Evolutionary conservation across 2,797 vertebrate species (phyloP).

Genomic region (Salarias fasciatus): DNA sequence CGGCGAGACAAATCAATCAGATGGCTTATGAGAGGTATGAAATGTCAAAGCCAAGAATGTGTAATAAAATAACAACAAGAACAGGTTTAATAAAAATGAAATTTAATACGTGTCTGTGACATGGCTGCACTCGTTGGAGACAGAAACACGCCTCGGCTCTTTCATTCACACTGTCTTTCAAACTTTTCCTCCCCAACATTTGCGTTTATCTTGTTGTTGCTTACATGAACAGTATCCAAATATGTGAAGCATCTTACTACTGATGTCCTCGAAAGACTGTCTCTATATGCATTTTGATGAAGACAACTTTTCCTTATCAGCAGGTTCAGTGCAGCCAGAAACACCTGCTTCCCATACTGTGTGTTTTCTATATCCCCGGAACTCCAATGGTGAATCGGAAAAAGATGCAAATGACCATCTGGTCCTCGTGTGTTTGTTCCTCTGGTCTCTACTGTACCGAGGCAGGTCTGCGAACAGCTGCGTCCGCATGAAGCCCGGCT

Average conservation of each 20-base stretch:
- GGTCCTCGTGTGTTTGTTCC: conserved; percentile 25
- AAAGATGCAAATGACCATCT: conserved; percentile 63
- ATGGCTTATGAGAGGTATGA: conserved; percentile 28
- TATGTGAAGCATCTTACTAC: no score
- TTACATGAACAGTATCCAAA: no score
- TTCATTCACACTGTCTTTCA: no score
- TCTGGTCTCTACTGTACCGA: conserved; percentile 4
- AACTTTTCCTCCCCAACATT: no score
- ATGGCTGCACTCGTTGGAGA: conserved; percentile 24
- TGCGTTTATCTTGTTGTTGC: no score
- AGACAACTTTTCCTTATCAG: background rate
- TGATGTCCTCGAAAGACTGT: no score
- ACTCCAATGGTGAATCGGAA: conserved; percentile 14
- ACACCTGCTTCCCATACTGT: background rate
- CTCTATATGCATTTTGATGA: no score
- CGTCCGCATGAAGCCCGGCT: conserved; percentile 32
- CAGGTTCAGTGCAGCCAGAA: background rate
- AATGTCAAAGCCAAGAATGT: conserved; percentile 33
- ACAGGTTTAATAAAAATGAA: conserved; percentile 31
- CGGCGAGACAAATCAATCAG: conserved; percentile 49
- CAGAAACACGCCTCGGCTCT: no score
- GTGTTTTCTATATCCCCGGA: conserved; percentile 20
- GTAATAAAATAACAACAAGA: conserved; percentile 20
- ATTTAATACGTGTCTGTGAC: conserved; percentile 16
- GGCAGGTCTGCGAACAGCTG: conserved; percentile 20